Base-by-base conservation (phyloP, 2,113 vertebrate species). In the Excalfactoria chinensis region DNA sequence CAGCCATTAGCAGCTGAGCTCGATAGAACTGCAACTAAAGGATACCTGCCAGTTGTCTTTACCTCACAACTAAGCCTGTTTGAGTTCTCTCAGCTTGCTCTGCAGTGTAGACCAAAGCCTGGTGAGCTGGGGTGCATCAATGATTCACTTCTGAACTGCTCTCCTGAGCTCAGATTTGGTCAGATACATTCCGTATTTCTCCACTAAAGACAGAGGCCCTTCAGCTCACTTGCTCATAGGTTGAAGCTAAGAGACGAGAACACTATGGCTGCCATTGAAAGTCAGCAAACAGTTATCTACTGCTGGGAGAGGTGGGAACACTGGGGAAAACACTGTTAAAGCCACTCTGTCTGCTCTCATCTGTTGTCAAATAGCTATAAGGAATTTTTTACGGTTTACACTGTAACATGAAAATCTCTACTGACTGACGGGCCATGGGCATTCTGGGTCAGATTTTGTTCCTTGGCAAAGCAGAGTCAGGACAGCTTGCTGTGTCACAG, bases 401-500 rank as follows among this genome's bases (percentile, higher is more conserved):
- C 20, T 74, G 72, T 51, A 84, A 93, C 82, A 86, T 72, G 15
- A 74, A 85, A 86, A 89, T 86, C 69, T 86, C 32, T 71, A 83
- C 58, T 93, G 56, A 60, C 64, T 93, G 72, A 70, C 0, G 0
- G 46, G 51, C 83, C 68, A 60, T 6, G 20, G 66, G 58, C 80
- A 88, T 75, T 90, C 71, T 94, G 80, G 78, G 89, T 93, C 79
- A 89, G 60, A 66, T 86, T 91, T 74, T 77, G 71, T 84, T 95
- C 84, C 72, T 75, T 95, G 95, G 95, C 93, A 94, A 91, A 88
- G 79, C 64, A 67, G 17, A 86, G 43, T 43, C 56, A 74, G 68
- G 79, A 94, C 95, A 95, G 96, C 85, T 92, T 94, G 89, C 82
- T 76, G 78, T 93, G 84, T 96, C 93, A 94, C 95, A 94, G 84